Conservation (phyloP, 2,113 vertebrate species). For the Larimichthys polyactis region DNA sequence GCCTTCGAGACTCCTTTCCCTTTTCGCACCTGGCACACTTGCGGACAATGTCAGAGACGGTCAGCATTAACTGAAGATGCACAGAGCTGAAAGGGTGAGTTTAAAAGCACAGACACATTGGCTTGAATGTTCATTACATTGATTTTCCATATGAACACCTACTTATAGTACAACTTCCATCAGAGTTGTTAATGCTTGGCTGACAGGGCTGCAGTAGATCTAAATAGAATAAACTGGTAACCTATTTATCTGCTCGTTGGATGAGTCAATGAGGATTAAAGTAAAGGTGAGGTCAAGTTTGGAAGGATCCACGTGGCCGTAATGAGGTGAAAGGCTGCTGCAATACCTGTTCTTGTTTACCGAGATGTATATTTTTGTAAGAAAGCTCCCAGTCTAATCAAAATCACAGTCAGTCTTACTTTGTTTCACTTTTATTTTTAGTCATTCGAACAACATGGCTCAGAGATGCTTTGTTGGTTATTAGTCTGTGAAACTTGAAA, state of each 20-base stretch:
- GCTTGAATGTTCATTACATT: background rate
- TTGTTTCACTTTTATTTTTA: background rate
- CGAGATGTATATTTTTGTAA: background rate
- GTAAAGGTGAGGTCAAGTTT: constrained; percentile 13
- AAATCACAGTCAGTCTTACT: background rate
- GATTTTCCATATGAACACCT: constrained; percentile 19
- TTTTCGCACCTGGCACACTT: constrained; percentile 46
- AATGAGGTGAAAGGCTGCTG: background rate
- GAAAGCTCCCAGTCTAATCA: background rate
- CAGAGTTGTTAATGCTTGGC: constrained; percentile 22
- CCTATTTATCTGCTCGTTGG: constrained; percentile 14
- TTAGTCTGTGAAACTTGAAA: background rate
- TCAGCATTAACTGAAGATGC: constrained; percentile 71
- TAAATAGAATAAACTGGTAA: constrained; percentile 27
- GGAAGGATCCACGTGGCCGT: background rate
- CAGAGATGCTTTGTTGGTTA: background rate
- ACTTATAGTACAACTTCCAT: constrained; percentile 8
- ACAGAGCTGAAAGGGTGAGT: constrained; percentile 69
- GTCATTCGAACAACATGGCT: background rate
- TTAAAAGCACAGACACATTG: constrained; percentile 23
- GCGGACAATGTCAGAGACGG: constrained; percentile 36
- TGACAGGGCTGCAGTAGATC: constrained; percentile 12
- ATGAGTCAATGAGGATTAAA: constrained; percentile 4
- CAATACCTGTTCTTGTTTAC: background rate
- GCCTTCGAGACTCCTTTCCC: constrained; percentile 55